Conservation (phyloP, 2,797 vertebrate species). For the Myioborus melanocephalus region DNA sequence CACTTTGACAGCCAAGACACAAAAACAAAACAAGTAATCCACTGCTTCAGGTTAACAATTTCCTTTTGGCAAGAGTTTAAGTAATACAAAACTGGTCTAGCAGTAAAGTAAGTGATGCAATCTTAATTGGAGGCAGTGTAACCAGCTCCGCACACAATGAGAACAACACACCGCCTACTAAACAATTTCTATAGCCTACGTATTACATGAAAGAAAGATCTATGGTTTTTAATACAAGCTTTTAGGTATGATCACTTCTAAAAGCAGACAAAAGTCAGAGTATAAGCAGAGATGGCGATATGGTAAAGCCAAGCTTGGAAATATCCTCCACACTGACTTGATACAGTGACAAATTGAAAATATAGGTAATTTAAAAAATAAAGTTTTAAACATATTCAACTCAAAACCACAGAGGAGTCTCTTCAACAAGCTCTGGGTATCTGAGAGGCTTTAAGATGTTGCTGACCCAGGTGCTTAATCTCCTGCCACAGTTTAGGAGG, state of each 20-base stretch:
- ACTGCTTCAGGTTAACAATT: neutral
- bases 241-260: neutral
- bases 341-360: neutral
- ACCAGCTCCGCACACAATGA: neutral
- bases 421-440: neutral
- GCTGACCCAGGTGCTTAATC: neutral
- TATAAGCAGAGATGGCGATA: neutral
- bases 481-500: neutral
- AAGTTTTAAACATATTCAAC: neutral
- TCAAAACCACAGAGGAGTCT: neutral
- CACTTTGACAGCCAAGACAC: neutral
- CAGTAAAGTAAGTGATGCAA: neutral
- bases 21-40: conserved; percentile 2
- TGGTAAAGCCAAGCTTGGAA: neutral
- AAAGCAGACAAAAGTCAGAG: neutral
- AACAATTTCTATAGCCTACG: neutral
- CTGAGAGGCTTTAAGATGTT: neutral
- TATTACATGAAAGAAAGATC: neutral
- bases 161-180: neutral
- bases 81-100: neutral
- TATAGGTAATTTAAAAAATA: neutral
- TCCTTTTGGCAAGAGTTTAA: neutral
- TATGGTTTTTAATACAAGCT: neutral
- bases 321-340: neutral
- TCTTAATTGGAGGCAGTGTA: neutral